phyloP scores from a whole-genome alignment of 2,797 vertebrate genomes.

The Synanceia verrucosa region DNA sequence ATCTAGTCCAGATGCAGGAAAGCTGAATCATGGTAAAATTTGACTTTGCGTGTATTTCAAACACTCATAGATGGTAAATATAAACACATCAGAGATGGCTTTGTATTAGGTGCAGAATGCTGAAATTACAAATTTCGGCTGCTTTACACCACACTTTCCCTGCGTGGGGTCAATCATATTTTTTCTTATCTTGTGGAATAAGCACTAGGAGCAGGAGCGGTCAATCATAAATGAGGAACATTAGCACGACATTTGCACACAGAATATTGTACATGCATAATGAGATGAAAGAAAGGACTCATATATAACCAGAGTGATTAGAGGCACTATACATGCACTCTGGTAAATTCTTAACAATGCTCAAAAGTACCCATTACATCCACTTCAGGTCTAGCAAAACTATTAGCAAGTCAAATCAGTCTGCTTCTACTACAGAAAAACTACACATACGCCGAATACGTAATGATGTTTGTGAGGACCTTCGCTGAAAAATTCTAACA shows the following conservation, averaged over 20 bases:
- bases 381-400: neutral
- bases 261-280: neutral
- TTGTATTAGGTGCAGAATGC: neutral
- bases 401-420: constrained; percentile 39
- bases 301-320: neutral
- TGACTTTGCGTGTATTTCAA: no score
- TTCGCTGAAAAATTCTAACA: neutral
- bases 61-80: no score
- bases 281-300: neutral
- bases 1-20: neutral
- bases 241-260: neutral
- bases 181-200: neutral
- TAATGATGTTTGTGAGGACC: neutral
- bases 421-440: neutral
- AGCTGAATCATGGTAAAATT: neutral
- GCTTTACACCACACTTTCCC: no score
- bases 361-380: constrained; percentile 4
- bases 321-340: neutral
- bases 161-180: neutral
- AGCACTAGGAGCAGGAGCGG: neutral
- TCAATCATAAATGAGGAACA: neutral
- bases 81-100: neutral
- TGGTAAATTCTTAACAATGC: constrained; percentile 2
- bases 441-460: neutral
- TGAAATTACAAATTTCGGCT: neutral